These are phyloP conservation scores for Dolichopus griseipennis DNA, from an alignment of 2,888 invertebrate species.

Conservation along the genomic window DNA sequence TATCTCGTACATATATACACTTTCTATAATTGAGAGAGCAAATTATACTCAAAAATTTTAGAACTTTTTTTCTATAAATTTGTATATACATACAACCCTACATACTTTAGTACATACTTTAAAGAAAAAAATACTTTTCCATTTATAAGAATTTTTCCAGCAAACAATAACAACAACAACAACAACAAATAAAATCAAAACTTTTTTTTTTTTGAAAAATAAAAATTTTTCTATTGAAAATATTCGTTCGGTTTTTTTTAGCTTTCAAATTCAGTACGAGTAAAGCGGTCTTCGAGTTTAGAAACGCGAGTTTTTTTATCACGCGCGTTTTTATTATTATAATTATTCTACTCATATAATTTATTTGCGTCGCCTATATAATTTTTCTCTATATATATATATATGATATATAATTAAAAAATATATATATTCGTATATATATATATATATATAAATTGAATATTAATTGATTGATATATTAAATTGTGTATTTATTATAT, in stretches of 20 bases:
- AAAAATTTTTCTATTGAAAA: not conserved
- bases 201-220: not conserved
- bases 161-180: too few species aligned
- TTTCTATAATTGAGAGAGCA: too few species aligned
- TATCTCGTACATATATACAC: too few species aligned
- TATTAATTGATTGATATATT: too few species aligned
- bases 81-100: too few species aligned
- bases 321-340: conserved; percentile 38
- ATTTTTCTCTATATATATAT: conserved; percentile 42
- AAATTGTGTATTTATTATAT: not conserved
- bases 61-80: too few species aligned
- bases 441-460: too few species aligned
- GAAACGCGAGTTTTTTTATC: conserved; percentile 40
- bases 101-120: too few species aligned
- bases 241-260: conserved; percentile 9
- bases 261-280: conserved; percentile 37
- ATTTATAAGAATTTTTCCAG: not conserved
- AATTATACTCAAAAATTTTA: too few species aligned
- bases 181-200: too few species aligned
- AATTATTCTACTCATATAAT: conserved; percentile 45
- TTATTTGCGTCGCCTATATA: conserved; percentile 45
- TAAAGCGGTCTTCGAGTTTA: conserved; percentile 44
- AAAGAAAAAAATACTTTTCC: not conserved
- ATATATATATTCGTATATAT: too few species aligned
- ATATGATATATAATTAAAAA: too few species aligned